Conservation (phyloP, 2,888 invertebrate species). For the Euzophera pinguis region DNA sequence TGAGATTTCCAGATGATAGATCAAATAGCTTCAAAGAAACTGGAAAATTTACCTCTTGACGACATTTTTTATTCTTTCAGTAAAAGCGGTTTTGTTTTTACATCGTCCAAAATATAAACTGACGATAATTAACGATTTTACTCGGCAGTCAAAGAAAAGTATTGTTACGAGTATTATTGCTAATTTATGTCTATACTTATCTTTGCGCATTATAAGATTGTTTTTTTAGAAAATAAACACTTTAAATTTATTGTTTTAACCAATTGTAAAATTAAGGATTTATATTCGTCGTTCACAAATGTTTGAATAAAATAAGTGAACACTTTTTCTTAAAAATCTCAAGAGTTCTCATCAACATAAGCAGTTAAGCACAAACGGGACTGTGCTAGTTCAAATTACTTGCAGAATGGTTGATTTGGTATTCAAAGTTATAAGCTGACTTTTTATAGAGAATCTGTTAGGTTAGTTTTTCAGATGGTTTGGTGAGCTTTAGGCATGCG, state of each 20-base stretch:
- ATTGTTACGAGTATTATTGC: no score
- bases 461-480: slow-evolving; percentile 43
- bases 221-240: no score
- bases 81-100: background rate
- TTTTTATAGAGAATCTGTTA: slow-evolving; percentile 7
- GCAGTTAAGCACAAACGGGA: no score
- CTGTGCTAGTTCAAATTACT: background rate
- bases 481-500: slow-evolving; percentile 73
- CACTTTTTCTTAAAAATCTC: no score
- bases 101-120: background rate
- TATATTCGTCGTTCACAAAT: no score
- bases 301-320: no score
- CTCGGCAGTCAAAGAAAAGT: background rate
- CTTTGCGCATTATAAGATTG: no score
- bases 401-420: background rate
- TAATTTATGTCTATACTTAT: no score
- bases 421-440: background rate
- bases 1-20: background rate
- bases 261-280: no score
- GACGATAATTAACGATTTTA: background rate
- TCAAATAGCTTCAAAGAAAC: slow-evolving; percentile 6
- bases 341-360: no score
- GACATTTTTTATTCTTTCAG: background rate
- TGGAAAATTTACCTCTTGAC: background rate
- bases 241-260: no score